Evolutionary conservation across 2,113 vertebrate genomes (phyloP).

Genomic region (Ammodytes marinus): DNA sequence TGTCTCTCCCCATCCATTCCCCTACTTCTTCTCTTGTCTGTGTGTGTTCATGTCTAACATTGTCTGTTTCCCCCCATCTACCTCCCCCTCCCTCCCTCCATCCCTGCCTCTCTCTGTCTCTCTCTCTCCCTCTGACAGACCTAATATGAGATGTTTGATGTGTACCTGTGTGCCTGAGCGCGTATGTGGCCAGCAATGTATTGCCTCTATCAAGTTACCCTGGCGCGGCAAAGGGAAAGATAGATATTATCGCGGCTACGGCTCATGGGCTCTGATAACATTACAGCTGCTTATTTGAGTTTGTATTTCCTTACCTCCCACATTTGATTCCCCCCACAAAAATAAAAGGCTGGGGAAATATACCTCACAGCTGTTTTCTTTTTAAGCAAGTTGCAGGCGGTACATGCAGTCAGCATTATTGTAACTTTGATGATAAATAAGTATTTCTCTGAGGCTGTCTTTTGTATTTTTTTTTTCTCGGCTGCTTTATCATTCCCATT

Average conservation of each 20-base stretch:
- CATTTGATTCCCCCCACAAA: constrained; percentile 62
- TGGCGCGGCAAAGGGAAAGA: constrained; percentile 59
- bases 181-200: constrained; percentile 61
- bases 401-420: constrained; percentile 46
- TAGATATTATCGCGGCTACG: constrained; percentile 74
- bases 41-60: constrained; percentile 35
- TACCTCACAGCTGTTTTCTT: constrained; percentile 51
- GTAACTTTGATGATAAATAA: constrained; percentile 43
- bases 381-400: constrained; percentile 35
- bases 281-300: constrained; percentile 78
- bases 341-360: constrained; percentile 56
- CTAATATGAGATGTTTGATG: constrained; percentile 79
- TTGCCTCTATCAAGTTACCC: constrained; percentile 75
- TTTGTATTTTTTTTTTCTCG: constrained; percentile 30
- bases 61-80: constrained; percentile 21
- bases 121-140: constrained; percentile 60
- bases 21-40: constrained; percentile 26
- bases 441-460: constrained; percentile 21
- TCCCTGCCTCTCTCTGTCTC: constrained; percentile 16
- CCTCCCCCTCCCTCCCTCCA: neutral
- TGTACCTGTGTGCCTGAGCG: constrained; percentile 72
- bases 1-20: constrained; percentile 31
- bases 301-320: constrained; percentile 66
- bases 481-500: constrained; percentile 24
- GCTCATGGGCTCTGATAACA: constrained; percentile 75